A percentile compares a stretch with the other conserved stretches of the same genome.
Conservation (phyloP, 2,888 invertebrate species). For the Rhimphoctona megacephalus region DNA sequence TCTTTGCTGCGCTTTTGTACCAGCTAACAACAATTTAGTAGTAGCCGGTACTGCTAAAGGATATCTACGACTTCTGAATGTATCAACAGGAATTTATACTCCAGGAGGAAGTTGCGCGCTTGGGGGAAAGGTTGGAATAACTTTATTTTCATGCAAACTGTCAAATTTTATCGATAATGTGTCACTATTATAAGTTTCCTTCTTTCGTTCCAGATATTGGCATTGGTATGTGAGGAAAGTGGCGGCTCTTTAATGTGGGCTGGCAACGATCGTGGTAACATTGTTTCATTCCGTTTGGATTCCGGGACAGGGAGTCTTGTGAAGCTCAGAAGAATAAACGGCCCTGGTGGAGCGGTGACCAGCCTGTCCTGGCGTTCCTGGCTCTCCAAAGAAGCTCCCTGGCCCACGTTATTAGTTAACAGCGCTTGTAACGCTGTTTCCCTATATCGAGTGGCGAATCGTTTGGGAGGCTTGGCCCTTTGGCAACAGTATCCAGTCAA, state of each 20-base stretch:
- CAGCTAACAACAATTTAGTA: conserved; percentile 94
- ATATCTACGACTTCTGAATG: conserved; percentile 92
- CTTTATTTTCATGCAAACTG: not conserved
- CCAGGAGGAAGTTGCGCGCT: conserved; percentile 87
- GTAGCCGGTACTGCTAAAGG: conserved; percentile 91
- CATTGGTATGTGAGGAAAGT: conserved; percentile 91
- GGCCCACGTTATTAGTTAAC: conserved; percentile 92
- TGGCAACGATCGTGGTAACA: conserved; percentile 91
- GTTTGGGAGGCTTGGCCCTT: conserved; percentile 86
- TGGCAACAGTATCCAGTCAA: conserved; percentile 87
- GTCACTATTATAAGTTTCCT: not conserved
- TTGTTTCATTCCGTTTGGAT: conserved; percentile 90
- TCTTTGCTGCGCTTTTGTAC: conserved; percentile 92
- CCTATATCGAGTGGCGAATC: conserved; percentile 87
- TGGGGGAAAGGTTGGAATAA: conserved; percentile 84
- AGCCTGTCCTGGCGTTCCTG: conserved; percentile 92
- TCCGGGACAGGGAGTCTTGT: conserved; percentile 89
- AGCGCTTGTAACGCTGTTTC: conserved; percentile 91
- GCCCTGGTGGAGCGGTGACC: conserved; percentile 89
- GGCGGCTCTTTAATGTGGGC: conserved; percentile 90
- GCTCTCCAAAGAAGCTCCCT: conserved; percentile 91
- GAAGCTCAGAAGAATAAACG: conserved; percentile 88
- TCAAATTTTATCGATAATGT: not conserved
- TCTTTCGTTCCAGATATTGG: conserved; percentile 85
- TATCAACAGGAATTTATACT: conserved; percentile 94